Base-by-base conservation (phyloP, 2,888 invertebrate genomes). In the Drosophila birchii region DNA sequence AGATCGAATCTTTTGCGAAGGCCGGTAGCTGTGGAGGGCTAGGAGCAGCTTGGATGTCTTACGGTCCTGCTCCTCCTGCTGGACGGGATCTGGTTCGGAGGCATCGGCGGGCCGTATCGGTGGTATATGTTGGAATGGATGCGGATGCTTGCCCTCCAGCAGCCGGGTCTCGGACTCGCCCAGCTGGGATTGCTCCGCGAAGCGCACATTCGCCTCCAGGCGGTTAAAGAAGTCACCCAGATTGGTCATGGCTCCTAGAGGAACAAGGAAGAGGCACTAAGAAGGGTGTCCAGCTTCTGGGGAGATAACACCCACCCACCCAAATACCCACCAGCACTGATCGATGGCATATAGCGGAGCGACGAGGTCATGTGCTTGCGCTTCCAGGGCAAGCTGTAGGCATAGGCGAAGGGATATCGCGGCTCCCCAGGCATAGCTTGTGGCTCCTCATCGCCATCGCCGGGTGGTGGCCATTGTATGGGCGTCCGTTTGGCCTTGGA, bases 1-100 rank as follows among this genome's bases (percentile, higher is more conserved):
- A 71, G 95, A 94, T 92, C 95, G 92, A 59, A 93, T 91, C 80
- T 93, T 93, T 76, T 93, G 93, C 11, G 93, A 93, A 14, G 93
- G 93, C 54, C 93, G 87, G 81, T 93, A 93, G 43, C 90, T 92
- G 67, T 92, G 91, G 39, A 93, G 89, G 18, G 93, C 92, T 69
- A 93, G 92, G 34, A 93, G 81, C 68, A 93, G 91, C 51, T 93
- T 93, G 4, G 92, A 91, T 7, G 92, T 90, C 3, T 80, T 81
- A 0, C 61, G 75, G 7, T 85, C 75, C 18, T 68, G 54, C 32
- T 57, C 49, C 54, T 72, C 63, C 54, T 76, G 20, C 44, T 61
- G 57, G 23, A 45, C 62, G 8, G n/a, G 36, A 49, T 75, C 53
- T 9, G 51, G 51, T 0, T 36, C 45, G 5, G 34, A 20, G 3